Percentiles rank a stretch among this genome's conserved stretches.
These are phyloP conservation scores for Tauraco hartlaubi DNA, from an alignment of 2,797 vertebrate species.

Conservation along the genomic window DNA sequence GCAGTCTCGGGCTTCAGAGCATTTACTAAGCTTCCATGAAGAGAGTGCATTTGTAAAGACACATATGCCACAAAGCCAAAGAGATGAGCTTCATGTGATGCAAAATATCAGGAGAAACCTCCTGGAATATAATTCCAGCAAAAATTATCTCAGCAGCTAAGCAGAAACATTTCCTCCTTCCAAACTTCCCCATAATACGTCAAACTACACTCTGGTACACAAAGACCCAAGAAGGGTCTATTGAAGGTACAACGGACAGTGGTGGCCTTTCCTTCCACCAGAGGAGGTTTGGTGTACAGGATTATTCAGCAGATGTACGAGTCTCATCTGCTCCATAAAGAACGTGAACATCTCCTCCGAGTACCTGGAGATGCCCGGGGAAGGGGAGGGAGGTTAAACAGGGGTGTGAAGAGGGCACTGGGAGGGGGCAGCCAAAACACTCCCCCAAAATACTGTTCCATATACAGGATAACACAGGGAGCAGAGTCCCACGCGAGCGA, in stretches of 20 bases:
- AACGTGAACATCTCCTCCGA: neutral
- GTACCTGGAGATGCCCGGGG: neutral
- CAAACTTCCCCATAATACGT: neutral
- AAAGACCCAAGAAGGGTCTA: neutral
- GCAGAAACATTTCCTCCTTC: neutral
- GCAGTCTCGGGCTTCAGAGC: slow-evolving; percentile 39
- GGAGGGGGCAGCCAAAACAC: neutral
- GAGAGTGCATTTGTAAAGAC: neutral
- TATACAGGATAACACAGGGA: accelerated
- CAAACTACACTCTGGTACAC: neutral
- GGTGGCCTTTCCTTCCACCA: neutral
- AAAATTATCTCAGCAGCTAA: neutral
- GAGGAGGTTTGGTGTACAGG: neutral
- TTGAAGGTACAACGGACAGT: neutral
- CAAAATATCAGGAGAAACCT: neutral
- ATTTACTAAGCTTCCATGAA: neutral
- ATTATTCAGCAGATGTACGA: neutral
- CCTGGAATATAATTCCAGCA: neutral
- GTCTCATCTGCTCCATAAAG: neutral
- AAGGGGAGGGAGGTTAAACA: neutral
- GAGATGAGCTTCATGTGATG: neutral
- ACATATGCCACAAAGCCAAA: neutral
- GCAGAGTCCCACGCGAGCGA: neutral
- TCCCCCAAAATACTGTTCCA: neutral
- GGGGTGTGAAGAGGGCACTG: neutral